Evolutionary conservation across 2,888 invertebrate species (phyloP), one percentile per base, ranked within the genome.

Genomic region (Leptura quadrifasciata): DNA sequence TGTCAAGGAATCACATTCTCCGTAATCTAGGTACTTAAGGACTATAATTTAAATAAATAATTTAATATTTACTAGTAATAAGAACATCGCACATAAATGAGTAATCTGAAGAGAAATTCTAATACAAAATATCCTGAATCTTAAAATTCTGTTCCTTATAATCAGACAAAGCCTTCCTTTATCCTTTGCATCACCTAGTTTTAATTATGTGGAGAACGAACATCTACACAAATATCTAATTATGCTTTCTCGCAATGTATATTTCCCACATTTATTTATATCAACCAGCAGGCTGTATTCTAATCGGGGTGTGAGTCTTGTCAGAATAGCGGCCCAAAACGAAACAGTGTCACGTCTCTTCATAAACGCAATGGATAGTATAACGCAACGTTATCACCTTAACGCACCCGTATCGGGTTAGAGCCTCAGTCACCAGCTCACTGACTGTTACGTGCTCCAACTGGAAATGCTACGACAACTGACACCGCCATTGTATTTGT

Each of bases 401-500:
- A 75, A 80, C 77, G 78, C 77, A 69, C 69, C 78, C 77, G 77
- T 80, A 77, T 76, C 76, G 57, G 61, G 70, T 76, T 81, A 77
- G 69, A 75, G 75, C 75, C 69, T 75, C 80, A 76, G 74, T 74
- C 74, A 75, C 76, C 72, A 77, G 76, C 76, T 72, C 74, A 72
- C 71, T 60, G 78, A 75, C 76, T 76, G 77, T 69, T 77, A 79
- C 81, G 81, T 81, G 81, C 75, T 73, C 35, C 75, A 77, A 79
- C 78, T 79, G 65, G 76, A 71, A 81, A 81, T 79, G 73, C 35
- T 78, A 70, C 65, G 70, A 71, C 77, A 72, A 77, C 68, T 76
- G 76, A 76, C 76, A 74, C 76, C 57, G 63, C 57, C 72, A 55
- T 76, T 67, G 75, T 68, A n/a, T n/a, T n/a, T 31, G 63, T 31